phyloP scores from a whole-genome alignment of 2,113 vertebrate genomes.

The Anser cygnoides region DNA sequence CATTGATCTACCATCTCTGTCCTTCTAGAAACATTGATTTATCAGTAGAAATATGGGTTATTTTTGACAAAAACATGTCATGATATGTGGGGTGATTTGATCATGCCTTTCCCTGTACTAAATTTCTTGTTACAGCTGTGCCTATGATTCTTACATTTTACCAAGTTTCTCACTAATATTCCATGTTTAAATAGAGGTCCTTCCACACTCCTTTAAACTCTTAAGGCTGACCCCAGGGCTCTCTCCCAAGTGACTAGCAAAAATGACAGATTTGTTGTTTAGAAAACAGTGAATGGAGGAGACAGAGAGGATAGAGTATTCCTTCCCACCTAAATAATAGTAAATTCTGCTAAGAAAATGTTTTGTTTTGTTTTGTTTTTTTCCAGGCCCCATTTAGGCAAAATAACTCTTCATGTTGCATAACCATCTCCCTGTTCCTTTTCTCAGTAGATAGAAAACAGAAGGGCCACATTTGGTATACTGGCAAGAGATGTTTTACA shows the following conservation, averaged over 20 bases:
- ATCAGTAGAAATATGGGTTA: not conserved
- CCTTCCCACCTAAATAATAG: not conserved
- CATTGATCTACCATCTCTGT: not conserved
- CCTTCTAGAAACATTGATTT: not conserved
- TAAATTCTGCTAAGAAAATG: not conserved
- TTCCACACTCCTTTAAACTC: not conserved
- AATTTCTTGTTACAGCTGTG: not conserved
- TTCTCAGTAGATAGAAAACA: not conserved
- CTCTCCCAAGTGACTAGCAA: not conserved
- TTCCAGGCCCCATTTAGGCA: not conserved
- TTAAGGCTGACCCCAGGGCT: not conserved
- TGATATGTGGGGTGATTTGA: not conserved
- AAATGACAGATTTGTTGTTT: not conserved
- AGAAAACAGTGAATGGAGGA: not conserved
- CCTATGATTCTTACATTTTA: not conserved
- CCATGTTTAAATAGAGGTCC: not conserved
- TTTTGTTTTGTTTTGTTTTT: not conserved
- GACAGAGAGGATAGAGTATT: not conserved
- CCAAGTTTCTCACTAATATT: not conserved
- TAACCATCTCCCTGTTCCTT: not conserved
- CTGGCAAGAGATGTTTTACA: fast-evolving
- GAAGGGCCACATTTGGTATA: not conserved
- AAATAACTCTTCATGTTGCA: fast-evolving
- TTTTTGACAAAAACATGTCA: not conserved
- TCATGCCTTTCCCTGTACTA: not conserved